Base-by-base conservation (phyloP, 2,888 invertebrate species). In the Tipula lateralis region DNA sequence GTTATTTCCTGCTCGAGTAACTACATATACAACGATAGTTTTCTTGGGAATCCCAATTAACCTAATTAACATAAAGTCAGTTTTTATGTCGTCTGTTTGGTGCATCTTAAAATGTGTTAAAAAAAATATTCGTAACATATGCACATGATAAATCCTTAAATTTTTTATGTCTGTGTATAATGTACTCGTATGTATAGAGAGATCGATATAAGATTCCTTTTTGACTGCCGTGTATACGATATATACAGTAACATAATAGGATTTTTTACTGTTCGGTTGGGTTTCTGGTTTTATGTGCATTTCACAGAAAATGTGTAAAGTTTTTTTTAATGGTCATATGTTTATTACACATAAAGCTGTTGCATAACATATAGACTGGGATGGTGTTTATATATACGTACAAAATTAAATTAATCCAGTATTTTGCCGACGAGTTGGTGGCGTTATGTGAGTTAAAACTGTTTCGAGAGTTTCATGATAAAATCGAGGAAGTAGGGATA, bases 81-180 rank as follows among this genome's bases (percentile, higher is more conserved):
- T 50, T 50, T 50, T 50, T 66, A 39, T 66, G 66, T 0, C n/a
- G n/a, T n/a, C n/a, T 66, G 66, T 66, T 66, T 16, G 50, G 4
- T 50, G 50, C n/a, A 66, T 66, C 66, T 24, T 66, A 66, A 66
- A 66, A 66, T 66, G 66, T 66, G 66, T 66, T 66, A 66, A 66
- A 66, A 19, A 44, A 36, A 19, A n/a, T n/a, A 66, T 66, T 9
- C 9, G 24, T 24, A 66, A 66, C 66, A 66, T 24, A 66, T 66
- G 66, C 66, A 66, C 66, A 66, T 24, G 66, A 19, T 24, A 9
- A 19, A 66, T 66, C 66, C 66, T 66, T 24, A 66, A 19, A 9
- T 12, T 66, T 66, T 66, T 66, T 24, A 24, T 66, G 66, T 66
- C 19, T 50, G 13, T 39, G 39, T 39, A 39, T 39, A 2, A 7